Evolutionary conservation across 2,888 invertebrate species (phyloP), one percentile per base, ranked within the genome.

Genomic region (Dryococelus australis): DNA sequence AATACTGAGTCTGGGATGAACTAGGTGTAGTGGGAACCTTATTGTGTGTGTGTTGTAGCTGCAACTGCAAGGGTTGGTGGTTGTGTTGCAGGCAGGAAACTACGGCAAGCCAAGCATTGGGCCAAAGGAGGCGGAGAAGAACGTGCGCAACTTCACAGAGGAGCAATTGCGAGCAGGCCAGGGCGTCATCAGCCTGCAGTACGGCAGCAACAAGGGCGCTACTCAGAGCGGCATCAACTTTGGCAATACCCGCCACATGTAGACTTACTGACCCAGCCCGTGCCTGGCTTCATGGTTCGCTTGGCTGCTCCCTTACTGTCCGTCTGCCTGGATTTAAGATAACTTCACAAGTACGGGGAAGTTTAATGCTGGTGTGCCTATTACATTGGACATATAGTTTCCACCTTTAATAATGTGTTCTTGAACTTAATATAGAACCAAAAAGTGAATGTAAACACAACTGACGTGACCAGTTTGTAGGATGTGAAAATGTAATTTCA

Each of bases 121-220:
- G 89, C 99, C 99, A 65, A 98, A 98, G 93, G 99, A 99, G 93
- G 96, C 98, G 12, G 98, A 98, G 92, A 98, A 98, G 93, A 99
- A 99, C 92, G 96, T 98, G 81, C 95, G 99, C 89, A 95, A 97
- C 91, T 99, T 99, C 94, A 95, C 97, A 24, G 98, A 99, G 87
- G 99, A 99, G 92, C 99, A 99, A 92, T 93, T 99, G 90, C 95
- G 97, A 89, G 98, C 98, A 24, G 98, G 98, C 0, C 97, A 98
- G 91, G 96, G 97, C 85, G 97, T 99, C 88, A 99, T 99, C 92
- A 97, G 97, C 87, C 95, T 99, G 87, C 99, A 99, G 92, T 98
- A 98, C 93, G 99, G 99, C 88, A 97, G 98, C 91, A 99, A 99
- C 94, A 99, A 99, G 93, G 99, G 99, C 47, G 99, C 99, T 91